Conservation (phyloP, 2,888 invertebrate genomes). For the Podabrus alpinus region DNA sequence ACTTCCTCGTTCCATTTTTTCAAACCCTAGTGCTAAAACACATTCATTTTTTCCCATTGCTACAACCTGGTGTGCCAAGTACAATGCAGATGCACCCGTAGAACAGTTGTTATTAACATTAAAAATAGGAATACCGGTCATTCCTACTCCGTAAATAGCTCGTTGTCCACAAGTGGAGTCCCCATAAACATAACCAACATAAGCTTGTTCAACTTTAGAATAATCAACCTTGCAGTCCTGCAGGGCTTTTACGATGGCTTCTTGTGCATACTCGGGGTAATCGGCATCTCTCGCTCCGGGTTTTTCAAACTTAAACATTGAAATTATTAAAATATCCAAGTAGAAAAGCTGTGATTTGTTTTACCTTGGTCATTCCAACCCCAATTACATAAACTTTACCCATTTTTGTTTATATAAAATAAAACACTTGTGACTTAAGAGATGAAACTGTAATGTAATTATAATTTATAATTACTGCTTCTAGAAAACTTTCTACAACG, state of each 20-base stretch:
- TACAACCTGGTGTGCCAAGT: slow-evolving; percentile 89
- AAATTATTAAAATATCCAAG: slow-evolving; percentile 15
- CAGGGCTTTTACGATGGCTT: slow-evolving; percentile 87
- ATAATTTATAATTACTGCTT: background rate
- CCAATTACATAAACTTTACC: slow-evolving; percentile 84
- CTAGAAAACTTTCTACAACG: background rate
- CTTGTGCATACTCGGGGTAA: slow-evolving; percentile 94
- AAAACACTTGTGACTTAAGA: background rate
- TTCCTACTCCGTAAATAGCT: slow-evolving; percentile 90
- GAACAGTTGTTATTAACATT: slow-evolving; percentile 99
- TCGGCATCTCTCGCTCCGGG: slow-evolving; percentile 83
- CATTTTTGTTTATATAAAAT: slow-evolving; percentile 43
- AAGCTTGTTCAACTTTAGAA: slow-evolving; percentile 82
- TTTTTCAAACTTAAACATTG: slow-evolving; percentile 77
- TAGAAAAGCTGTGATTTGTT: slow-evolving; percentile 25
- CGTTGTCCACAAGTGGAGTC: slow-evolving; percentile 96
- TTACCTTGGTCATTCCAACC: slow-evolving; percentile 95
- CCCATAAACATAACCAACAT: slow-evolving; percentile 92
- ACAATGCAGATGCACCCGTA: slow-evolving; percentile 91
- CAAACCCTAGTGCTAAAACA: slow-evolving; percentile 92
- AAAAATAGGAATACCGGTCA: slow-evolving; percentile 95
- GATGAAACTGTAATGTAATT: background rate
- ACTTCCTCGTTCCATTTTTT: slow-evolving; percentile 96
- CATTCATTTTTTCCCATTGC: slow-evolving; percentile 87
- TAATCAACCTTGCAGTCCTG: slow-evolving; percentile 80